Conservation (phyloP, 2,888 invertebrate genomes). For the Coelopa pilipes region DNA sequence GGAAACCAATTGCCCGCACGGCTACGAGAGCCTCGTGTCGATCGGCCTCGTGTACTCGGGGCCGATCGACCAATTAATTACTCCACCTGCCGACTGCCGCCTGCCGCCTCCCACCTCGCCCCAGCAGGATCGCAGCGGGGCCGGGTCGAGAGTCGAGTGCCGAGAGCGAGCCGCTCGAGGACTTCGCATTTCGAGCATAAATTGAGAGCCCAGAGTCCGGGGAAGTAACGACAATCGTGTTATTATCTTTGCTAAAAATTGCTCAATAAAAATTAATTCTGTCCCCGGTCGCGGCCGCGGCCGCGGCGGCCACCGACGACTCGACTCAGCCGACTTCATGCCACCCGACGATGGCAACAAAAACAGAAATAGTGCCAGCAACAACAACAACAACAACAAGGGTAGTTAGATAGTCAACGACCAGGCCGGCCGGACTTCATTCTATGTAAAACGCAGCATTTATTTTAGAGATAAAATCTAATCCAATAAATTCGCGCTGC, state of each 20-base stretch:
- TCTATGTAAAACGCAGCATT: slow-evolving; percentile 54
- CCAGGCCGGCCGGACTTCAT: too few relatives aligned
- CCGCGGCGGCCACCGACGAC: neutral
- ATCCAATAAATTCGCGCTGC: slow-evolving; percentile 61
- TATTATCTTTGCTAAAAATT: slow-evolving; percentile 29
- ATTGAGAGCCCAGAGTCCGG: slow-evolving; percentile 21
- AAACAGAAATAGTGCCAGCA: too few relatives aligned
- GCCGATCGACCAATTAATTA: neutral
- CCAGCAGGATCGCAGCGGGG: neutral
- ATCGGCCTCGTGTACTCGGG: too few relatives aligned
- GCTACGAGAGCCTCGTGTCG: too few relatives aligned
- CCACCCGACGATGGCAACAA: too few relatives aligned
- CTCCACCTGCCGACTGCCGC: slow-evolving; percentile 9
- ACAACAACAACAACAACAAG: too few relatives aligned
- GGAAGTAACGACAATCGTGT: slow-evolving; percentile 3
- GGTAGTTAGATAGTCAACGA: too few relatives aligned
- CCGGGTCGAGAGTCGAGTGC: neutral
- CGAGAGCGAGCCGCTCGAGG: neutral
- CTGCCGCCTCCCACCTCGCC: neutral
- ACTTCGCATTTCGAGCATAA: slow-evolving; percentile 12
- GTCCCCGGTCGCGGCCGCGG: neutral
- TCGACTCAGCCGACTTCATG: slow-evolving; percentile 22
- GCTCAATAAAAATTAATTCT: slow-evolving; percentile 25
- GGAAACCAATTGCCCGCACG: too few relatives aligned
- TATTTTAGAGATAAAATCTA: slow-evolving; percentile 64